These are phyloP conservation scores for Apocheima hispidaria DNA, from an alignment of 2,888 invertebrate genomes.

Conservation along the genomic window DNA sequence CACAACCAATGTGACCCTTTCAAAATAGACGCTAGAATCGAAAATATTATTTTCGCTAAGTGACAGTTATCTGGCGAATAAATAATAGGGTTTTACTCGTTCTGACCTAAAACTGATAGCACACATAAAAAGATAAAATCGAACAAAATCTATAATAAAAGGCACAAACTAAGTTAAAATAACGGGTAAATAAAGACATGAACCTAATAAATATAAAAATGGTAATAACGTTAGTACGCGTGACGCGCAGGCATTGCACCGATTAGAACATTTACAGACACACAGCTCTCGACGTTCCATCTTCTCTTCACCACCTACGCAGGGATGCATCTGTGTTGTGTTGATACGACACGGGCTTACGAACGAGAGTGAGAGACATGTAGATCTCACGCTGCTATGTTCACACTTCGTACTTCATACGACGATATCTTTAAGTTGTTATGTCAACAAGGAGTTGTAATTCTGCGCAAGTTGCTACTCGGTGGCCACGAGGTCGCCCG, in stretches of 20 bases:
- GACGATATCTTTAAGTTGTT: too few relatives aligned
- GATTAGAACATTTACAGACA: background rate
- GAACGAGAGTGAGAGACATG: too few relatives aligned
- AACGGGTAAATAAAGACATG: constrained; percentile 1
- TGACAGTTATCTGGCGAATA: background rate
- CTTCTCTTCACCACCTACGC: background rate
- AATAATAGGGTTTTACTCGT: background rate
- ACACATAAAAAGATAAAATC: background rate
- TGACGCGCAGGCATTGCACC: background rate
- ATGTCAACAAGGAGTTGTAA: background rate
- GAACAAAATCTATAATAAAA: background rate
- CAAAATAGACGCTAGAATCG: background rate
- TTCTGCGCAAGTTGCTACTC: background rate
- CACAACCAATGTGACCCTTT: background rate
- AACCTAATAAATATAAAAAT: constrained; percentile 8
- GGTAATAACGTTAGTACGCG: constrained; percentile 1
- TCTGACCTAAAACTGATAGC: background rate
- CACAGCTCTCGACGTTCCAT: background rate
- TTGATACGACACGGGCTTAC: too few relatives aligned
- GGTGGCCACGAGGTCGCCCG: background rate
- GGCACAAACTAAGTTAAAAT: background rate
- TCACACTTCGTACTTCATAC: too few relatives aligned
- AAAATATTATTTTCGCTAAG: background rate
- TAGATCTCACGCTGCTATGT: too few relatives aligned
- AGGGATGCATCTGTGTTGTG: too few relatives aligned